phyloP scores from a whole-genome alignment of 2,888 invertebrate genomes.

The Drosophila pegasa region DNA sequence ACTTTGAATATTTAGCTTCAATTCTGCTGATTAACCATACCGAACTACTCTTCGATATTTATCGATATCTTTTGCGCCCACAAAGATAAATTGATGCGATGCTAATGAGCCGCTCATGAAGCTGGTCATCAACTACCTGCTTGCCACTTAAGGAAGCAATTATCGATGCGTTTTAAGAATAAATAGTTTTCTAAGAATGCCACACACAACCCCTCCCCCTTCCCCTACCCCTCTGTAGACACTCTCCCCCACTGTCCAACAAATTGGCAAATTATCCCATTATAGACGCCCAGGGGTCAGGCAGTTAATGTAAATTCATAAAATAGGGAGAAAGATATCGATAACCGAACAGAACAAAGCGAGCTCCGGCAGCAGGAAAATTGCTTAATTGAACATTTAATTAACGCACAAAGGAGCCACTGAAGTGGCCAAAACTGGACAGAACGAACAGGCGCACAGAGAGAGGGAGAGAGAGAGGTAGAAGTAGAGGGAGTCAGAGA shows the following conservation, averaged over 20 bases:
- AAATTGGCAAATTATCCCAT: conserved; percentile 51
- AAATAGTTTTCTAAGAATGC: not conserved
- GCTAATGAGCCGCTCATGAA: not conserved
- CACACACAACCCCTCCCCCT: not conserved
- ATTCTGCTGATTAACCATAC: too few species aligned
- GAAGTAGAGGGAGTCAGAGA: not conserved
- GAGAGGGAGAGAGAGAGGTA: not conserved
- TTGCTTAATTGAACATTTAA: conserved; percentile 81
- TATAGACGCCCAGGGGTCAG: conserved; percentile 14
- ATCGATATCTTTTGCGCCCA: not conserved
- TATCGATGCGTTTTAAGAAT: not conserved
- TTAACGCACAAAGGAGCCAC: conserved; percentile 61
- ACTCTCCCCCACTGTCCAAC: not conserved
- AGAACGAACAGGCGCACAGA: not conserved
- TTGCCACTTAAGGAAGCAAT: not conserved
- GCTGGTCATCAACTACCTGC: not conserved
- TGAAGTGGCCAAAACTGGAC: conserved; percentile 44
- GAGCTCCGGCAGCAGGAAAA: conserved; percentile 39
- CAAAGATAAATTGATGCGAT: not conserved
- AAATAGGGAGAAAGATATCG: conserved; percentile 44
- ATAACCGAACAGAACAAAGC: conserved; percentile 51
- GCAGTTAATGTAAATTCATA: conserved; percentile 54
- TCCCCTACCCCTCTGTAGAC: too few species aligned
- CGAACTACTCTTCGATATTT: too few species aligned
- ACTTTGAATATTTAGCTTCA: too few species aligned